Base-by-base conservation (phyloP, 2,888 invertebrate species). In the Myopa tessellatipennis region DNA sequence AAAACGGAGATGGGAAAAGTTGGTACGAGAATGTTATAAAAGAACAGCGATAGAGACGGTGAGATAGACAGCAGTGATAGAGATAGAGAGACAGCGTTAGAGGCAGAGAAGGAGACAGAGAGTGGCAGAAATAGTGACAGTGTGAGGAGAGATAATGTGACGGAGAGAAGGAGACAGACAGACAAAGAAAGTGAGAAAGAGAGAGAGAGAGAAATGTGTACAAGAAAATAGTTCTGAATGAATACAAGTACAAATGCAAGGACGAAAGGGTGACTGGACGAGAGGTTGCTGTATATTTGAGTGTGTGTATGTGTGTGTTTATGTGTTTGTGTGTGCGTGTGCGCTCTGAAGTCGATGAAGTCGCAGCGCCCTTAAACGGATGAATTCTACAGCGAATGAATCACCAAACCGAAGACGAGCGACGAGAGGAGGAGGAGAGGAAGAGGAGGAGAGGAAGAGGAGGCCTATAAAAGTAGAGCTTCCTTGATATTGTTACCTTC, bases 251-350 rank as follows among this genome's bases (percentile, higher is more conserved):
- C 26, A 34, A n/a, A 68, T 4, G 67, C 40, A 68, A 68, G 38
- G 45, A 68, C 45, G 18, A 40, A 68, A 45, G 6, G 45, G 16
- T 68, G 40, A 18, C 40, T 68, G n/a, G n/a, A 4, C 45, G 67
- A 18, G 16, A 68, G 6, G 16, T 58, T 68, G 10, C n/a, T 68
- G 10, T 67, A 14, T 36, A 38, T 36, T 8, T 65, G 36, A 6
- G 36, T 38, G 55, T 60, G 72, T 38, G 61, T 60, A 40, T 73
- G 73, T 40, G 40, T 73, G 16, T 61, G 60, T 7, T 3, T 45
- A 40, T 40, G 58, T 38, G 60, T 58, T 34, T 45, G 72, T 67
- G 45, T 69, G 50, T 45, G n/a, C 12, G 50, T 45, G 69, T 69
- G 69, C 69, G 50, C 45, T n/a, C 8, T 69, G 45, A 8, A 63